phyloP scores from a whole-genome alignment of 2,113 vertebrate genomes.

The Chascanopsetta lugubris region DNA sequence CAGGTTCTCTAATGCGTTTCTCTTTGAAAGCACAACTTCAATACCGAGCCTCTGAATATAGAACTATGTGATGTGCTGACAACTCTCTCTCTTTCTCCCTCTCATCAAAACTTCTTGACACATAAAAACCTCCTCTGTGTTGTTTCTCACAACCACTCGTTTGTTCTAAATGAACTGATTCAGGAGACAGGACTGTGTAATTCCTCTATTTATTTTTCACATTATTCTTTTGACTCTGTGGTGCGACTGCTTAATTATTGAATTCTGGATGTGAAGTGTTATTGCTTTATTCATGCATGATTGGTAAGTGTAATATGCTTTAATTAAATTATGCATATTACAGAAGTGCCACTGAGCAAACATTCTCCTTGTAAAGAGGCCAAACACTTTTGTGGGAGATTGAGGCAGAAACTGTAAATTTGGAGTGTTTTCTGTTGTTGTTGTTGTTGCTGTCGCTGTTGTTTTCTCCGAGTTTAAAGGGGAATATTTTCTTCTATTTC shows the following conservation, averaged over 20 bases:
- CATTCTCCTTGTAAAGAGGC: conserved; percentile 38
- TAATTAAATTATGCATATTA: conserved; percentile 49
- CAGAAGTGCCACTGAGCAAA: conserved; percentile 51
- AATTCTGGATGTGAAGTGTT: conserved; percentile 34
- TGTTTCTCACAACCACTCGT: not conserved
- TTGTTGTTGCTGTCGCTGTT: not conserved
- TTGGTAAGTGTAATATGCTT: conserved; percentile 35
- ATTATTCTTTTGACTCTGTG: conserved; percentile 13
- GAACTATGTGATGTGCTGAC: conserved; percentile 38
- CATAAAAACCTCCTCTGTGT: not conserved
- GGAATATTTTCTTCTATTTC: too few species aligned
- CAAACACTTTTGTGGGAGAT: conserved; percentile 45
- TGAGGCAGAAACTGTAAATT: conserved; percentile 48
- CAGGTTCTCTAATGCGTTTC: conserved; percentile 39
- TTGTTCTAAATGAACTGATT: not conserved
- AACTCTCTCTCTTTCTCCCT: conserved; percentile 12
- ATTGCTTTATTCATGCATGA: conserved; percentile 46
- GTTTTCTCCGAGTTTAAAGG: conserved; percentile 20
- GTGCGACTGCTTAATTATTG: conserved; percentile 38
- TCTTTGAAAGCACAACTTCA: conserved; percentile 43
- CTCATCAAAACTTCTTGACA: conserved; percentile 12
- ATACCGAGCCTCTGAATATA: conserved; percentile 25
- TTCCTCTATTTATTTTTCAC: conserved; percentile 7
- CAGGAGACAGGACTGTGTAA: not conserved
- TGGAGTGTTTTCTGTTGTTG: not conserved